Conservation (phyloP, 2,113 vertebrate genomes). For the Phylloscopus trochilus region DNA sequence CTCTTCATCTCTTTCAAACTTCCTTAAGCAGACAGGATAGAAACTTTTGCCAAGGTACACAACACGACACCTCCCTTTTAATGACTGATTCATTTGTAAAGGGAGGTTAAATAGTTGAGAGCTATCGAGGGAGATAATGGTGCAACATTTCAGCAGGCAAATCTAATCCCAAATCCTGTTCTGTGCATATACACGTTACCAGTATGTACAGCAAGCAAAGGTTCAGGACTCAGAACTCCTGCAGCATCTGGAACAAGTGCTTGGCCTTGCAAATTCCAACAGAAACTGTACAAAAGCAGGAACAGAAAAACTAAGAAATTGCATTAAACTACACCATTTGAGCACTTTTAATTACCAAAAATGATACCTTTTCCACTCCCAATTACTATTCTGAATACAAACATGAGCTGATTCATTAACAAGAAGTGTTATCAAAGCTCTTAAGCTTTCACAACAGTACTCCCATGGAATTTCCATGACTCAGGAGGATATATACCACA, state of each 20-base stretch:
- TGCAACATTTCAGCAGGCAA: not conserved
- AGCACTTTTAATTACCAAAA: not conserved
- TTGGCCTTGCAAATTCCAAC: not conserved
- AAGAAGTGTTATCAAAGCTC: not conserved
- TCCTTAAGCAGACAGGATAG: not conserved
- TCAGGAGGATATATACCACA: not conserved
- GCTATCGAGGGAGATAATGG: accelerated
- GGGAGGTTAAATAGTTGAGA: not conserved
- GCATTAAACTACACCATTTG: not conserved
- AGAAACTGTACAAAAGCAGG: not conserved
- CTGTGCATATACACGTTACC: accelerated
- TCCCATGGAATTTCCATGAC: not conserved
- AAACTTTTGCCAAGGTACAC: not conserved
- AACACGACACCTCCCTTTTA: not conserved
- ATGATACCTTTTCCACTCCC: not conserved
- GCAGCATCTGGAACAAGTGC: not conserved
- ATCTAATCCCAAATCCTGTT: not conserved
- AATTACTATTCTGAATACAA: not conserved
- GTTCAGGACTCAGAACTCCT: not conserved
- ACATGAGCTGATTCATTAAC: not conserved
- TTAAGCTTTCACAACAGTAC: not conserved
- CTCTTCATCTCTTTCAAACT: not conserved
- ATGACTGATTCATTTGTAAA: not conserved
- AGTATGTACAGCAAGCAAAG: not conserved
- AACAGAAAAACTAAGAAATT: not conserved